phyloP scores from a whole-genome alignment of 53 echinoderm and acorn worm genomes.

The Pentamera pediparva region DNA sequence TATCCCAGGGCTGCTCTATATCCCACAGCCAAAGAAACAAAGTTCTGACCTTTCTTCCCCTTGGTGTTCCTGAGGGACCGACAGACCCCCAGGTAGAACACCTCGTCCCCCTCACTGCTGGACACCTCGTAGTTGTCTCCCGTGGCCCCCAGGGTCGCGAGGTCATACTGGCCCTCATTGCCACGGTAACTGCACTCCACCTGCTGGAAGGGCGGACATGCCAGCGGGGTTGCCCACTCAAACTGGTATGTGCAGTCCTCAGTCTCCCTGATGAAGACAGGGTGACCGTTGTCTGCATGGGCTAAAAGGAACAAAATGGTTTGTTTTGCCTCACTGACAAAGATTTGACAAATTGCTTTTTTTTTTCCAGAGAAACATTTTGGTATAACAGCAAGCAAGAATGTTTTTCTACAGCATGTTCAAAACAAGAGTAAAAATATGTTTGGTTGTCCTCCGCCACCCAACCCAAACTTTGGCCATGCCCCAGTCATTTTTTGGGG shows the following conservation, averaged over 20 bases:
- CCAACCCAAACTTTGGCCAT: too few relatives aligned
- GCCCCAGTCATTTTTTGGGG: too few relatives aligned
- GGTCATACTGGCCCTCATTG: constrained; percentile 60
- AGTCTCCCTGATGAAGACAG: constrained; percentile 75
- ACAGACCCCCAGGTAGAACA: constrained; percentile 77
- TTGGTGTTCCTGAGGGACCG: constrained; percentile 64
- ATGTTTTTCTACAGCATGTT: too few relatives aligned
- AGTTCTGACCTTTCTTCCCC: constrained; percentile 55
- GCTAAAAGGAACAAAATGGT: background rate
- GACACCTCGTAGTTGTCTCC: constrained; percentile 80
- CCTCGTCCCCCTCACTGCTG: constrained; percentile 24
- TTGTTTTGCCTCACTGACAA: too few relatives aligned
- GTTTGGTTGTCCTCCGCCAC: too few relatives aligned
- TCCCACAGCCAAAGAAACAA: background rate
- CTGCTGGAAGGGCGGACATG: constrained; percentile 77
- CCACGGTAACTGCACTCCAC: constrained; percentile 85
- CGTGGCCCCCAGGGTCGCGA: constrained; percentile 62
- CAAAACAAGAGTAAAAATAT: too few relatives aligned
- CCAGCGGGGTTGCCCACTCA: constrained; percentile 84
- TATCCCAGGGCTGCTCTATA: background rate
- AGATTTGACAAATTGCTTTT: background rate
- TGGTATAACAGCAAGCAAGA: too few relatives aligned
- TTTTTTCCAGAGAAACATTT: background rate
- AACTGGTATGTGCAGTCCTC: constrained; percentile 84
- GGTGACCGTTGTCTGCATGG: constrained; percentile 51